Evolutionary conservation across 2,797 vertebrate species (phyloP), one percentile per base, ranked within the genome.

Genomic region (Glossophaga mutica): DNA sequence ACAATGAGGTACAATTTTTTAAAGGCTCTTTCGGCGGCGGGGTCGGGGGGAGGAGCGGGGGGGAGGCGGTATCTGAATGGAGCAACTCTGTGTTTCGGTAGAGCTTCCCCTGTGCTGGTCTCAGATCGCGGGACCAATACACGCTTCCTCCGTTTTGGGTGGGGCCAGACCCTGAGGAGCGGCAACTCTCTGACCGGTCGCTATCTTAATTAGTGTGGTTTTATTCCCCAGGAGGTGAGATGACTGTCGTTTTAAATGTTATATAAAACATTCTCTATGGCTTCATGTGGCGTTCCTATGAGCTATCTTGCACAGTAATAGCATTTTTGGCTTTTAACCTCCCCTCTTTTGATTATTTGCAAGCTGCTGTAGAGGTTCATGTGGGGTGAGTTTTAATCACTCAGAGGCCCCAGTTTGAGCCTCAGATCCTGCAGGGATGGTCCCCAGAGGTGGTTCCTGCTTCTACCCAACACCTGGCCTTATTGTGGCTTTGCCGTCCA

Each of bases 101-200:
- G 21, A 37, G 22, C 2, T 22, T 77, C 44, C 50, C 5, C 3
- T 0, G 0, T 1, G 16, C 62, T 62, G 34, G 0, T 52, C 24
- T 90, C 50, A 19, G 48, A 44, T 71, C 7, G 5, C 1, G 39
- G 55, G 85, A 48, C 46, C 34, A 34, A 1, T 1, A 14, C 46
- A 18, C 42, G 21, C 34, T 22, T 65, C 39, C 7, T 18, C 37
- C 5, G 11, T 24, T 29, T 1, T 16, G 44, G 39, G n/a, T 3
- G n/a, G 7, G 9, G 42, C 44, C 39, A 8, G 34, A 0, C 21
- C 44, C 50, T 37, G 24, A 55, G 24, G 21, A n/a, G 15, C 0
- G 46, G 9, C 42, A 42, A 44, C 71, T 24, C 2, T 11, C 0
- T 0, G 18, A n/a, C 34, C 11, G 16, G n/a, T 62, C 39, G 76